These are phyloP conservation scores for Bagarius yarrelli DNA, from an alignment of 2,113 vertebrate genomes.

Conservation along the genomic window DNA sequence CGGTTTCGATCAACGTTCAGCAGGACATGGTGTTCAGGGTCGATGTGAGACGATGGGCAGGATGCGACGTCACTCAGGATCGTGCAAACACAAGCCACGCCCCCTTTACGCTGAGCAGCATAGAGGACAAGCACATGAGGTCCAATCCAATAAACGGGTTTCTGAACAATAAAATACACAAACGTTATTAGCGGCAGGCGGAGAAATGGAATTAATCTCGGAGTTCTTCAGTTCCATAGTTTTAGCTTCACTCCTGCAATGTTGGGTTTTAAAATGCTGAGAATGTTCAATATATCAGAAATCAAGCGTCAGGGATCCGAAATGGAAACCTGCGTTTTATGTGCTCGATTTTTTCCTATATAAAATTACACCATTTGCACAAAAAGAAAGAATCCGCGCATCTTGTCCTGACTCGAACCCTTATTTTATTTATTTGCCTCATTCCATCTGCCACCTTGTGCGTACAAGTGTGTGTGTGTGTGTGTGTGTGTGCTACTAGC, in stretches of 20 bases:
- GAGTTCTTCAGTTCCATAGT: too few relatives aligned
- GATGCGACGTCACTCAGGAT: slow-evolving; percentile 14
- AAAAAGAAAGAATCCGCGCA: neutral
- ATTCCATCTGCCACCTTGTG: slow-evolving; percentile 30
- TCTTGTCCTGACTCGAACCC: slow-evolving; percentile 32
- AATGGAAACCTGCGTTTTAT: too few relatives aligned
- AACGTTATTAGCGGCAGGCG: too few relatives aligned
- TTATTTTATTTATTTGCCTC: slow-evolving; percentile 42
- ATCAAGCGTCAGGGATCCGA: too few relatives aligned
- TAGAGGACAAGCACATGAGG: neutral
- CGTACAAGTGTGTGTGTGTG: neutral
- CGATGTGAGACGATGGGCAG: neutral
- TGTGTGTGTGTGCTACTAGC: slow-evolving; percentile 22
- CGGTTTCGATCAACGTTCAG: neutral
- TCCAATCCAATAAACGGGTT: too few relatives aligned
- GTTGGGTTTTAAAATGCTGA: too few relatives aligned
- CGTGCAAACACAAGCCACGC: slow-evolving; percentile 24
- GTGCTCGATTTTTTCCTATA: too few relatives aligned
- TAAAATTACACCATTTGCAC: neutral
- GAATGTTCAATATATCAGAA: too few relatives aligned
- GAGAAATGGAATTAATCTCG: too few relatives aligned
- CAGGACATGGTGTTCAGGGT: neutral
- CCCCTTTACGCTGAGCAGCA: neutral
- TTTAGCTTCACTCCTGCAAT: too few relatives aligned
- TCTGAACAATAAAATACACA: neutral